Evolutionary conservation across 2,888 invertebrate genomes (phyloP).

Genomic region (Lithophane semibrunnea): DNA sequence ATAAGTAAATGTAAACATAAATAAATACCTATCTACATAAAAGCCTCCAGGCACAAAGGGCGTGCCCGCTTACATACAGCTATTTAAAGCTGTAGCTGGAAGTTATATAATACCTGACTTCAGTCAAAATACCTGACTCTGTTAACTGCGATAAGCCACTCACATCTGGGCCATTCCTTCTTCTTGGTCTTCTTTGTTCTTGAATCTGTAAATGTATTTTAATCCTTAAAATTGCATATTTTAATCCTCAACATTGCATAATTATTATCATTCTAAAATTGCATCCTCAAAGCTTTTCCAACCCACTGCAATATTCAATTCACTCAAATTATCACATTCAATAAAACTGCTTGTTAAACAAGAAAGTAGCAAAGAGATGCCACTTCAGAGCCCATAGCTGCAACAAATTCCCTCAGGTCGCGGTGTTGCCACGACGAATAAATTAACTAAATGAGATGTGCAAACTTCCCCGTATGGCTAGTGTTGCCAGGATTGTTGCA

Average conservation of each 20-base stretch:
- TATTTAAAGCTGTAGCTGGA: too few species aligned
- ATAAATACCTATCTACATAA: too few species aligned
- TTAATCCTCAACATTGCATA: background rate
- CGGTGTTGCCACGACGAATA: slow-evolving; percentile 57
- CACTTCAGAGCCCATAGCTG: slow-evolving; percentile 37
- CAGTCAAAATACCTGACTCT: background rate
- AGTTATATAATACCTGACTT: too few species aligned
- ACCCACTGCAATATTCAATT: background rate
- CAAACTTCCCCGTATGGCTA: slow-evolving; percentile 58
- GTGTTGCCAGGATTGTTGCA: slow-evolving; percentile 58
- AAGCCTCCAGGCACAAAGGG: too few species aligned
- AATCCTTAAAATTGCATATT: background rate
- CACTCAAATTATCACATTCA: slow-evolving; percentile 4
- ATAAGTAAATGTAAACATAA: too few species aligned
- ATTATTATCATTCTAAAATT: too few species aligned
- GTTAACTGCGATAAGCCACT: background rate
- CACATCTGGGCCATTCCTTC: background rate
- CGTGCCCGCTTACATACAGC: too few species aligned
- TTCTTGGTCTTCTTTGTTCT: background rate
- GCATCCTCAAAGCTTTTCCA: background rate
- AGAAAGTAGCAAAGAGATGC: slow-evolving; percentile 42
- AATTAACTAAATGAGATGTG: slow-evolving; percentile 65
- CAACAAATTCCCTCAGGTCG: slow-evolving; percentile 53
- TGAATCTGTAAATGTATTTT: background rate
- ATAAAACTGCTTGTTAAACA: slow-evolving; percentile 46